Conservation (phyloP, 2,888 invertebrate species). For the Apotomis betuletana region DNA sequence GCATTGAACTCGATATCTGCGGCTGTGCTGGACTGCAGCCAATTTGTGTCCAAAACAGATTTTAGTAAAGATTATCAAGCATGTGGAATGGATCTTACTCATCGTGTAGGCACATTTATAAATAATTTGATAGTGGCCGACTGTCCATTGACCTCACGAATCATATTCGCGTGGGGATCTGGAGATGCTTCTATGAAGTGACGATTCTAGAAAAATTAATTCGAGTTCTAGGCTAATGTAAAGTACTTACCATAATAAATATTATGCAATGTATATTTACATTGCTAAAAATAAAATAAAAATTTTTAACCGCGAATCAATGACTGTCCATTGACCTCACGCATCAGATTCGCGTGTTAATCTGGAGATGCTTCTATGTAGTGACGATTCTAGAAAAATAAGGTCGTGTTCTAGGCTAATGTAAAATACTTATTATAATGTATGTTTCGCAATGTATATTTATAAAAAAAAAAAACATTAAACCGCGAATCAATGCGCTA, state of each 20-base stretch:
- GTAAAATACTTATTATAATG: not conserved
- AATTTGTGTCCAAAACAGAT: slow-evolving; percentile 65
- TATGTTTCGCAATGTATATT: not conserved
- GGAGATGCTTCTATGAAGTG: not conserved
- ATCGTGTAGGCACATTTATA: slow-evolving; percentile 22
- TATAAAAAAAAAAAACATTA: not conserved
- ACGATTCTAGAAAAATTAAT: not conserved
- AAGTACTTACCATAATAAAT: no score
- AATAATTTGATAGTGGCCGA: slow-evolving; percentile 12
- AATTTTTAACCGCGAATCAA: not conserved
- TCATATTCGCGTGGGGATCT: slow-evolving; percentile 6
- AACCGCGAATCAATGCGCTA: slow-evolving; percentile 3
- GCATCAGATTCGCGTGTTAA: not conserved
- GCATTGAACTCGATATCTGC: slow-evolving; percentile 69
- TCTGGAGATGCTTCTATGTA: not conserved
- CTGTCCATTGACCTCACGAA: slow-evolving; percentile 27
- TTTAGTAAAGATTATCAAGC: slow-evolving; percentile 52
- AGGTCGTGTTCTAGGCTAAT: not conserved
- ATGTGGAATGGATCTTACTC: slow-evolving; percentile 23
- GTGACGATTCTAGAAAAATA: not conserved
- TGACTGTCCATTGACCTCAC: slow-evolving; percentile 23
- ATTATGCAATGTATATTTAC: no score
- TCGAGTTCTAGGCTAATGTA: not conserved
- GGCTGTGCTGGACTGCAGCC: slow-evolving; percentile 64
- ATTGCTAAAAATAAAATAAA: no score